Percentiles rank a stretch among this genome's conserved stretches.
Evolutionary conservation across 2,888 invertebrate genomes (phyloP).

Genomic region (Pandemis corylana): DNA sequence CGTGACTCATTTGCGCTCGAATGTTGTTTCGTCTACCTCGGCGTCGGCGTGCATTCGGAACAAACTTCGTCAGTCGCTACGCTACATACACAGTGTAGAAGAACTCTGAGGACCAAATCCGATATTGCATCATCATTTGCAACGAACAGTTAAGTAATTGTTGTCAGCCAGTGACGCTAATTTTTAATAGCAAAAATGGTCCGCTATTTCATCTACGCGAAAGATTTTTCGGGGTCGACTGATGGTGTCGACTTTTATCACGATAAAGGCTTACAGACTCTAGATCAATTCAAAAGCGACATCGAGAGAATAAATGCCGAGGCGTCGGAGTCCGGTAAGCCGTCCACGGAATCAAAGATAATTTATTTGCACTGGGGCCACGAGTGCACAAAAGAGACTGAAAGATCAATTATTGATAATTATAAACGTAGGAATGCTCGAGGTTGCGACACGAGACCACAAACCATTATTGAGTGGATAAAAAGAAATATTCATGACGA

Average conservation of each 20-base stretch:
- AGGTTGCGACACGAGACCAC: slow-evolving; percentile 42
- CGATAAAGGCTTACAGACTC: slow-evolving; percentile 48
- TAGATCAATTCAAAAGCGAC: slow-evolving; percentile 49
- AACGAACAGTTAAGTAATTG: not conserved
- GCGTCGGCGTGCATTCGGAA: too few species aligned
- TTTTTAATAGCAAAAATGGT: not conserved
- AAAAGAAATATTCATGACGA: slow-evolving; percentile 40
- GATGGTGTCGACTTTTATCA: slow-evolving; percentile 46
- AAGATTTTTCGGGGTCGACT: slow-evolving; percentile 44
- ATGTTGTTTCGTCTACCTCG: too few species aligned
- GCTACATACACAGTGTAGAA: too few species aligned
- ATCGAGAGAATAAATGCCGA: slow-evolving; percentile 44
- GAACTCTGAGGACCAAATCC: too few species aligned
- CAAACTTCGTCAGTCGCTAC: too few species aligned
- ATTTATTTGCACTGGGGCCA: slow-evolving; percentile 56
- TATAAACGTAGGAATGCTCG: slow-evolving; percentile 24
- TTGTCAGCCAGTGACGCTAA: not conserved
- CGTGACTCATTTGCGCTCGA: too few species aligned
- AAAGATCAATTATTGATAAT: slow-evolving; percentile 42
- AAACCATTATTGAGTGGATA: slow-evolving; percentile 46
- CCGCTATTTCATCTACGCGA: slow-evolving; percentile 33
- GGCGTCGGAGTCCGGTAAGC: slow-evolving; percentile 9
- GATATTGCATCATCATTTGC: not conserved
- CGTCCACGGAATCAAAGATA: slow-evolving; percentile 46
- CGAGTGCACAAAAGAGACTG: slow-evolving; percentile 50